Evolutionary conservation across 1,140 invertebrate genomes (phyloP).

Genomic region (Lepidurus couesii): DNA sequence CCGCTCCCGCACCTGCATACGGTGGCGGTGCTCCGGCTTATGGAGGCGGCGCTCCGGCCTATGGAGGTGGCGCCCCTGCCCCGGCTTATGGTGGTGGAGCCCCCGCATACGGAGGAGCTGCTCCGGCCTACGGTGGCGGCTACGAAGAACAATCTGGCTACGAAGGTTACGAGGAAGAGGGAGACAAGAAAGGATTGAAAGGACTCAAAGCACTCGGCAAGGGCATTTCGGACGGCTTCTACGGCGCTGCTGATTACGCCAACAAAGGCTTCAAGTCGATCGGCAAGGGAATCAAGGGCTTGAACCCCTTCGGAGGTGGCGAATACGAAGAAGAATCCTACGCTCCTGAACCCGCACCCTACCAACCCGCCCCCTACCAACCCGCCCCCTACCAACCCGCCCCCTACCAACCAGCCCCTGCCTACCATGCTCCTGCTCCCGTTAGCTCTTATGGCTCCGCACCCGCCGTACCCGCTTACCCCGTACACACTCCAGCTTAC

Average conservation of each 20-base stretch:
- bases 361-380: background rate
- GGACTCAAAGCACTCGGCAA: background rate
- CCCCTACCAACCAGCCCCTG: background rate
- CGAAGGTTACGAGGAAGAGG: background rate
- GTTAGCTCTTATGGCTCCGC: conserved; percentile 3
- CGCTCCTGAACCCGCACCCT: background rate
- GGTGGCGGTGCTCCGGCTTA: background rate
- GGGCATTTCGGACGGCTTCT: background rate
- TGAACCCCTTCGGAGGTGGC: conserved; percentile 5
- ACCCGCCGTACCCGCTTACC: background rate
- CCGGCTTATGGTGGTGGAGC: background rate
- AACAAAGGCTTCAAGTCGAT: background rate
- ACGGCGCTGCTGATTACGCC: background rate
- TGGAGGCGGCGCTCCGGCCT: background rate
- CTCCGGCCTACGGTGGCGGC: background rate
- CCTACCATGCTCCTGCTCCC: background rate
- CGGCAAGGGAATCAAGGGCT: conserved; percentile 10
- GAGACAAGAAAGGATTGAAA: background rate
- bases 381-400: background rate
- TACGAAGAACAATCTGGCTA: conserved; percentile 1
- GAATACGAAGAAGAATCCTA: conserved; percentile 12
- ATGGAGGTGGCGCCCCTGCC: background rate
- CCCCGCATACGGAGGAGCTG: background rate
- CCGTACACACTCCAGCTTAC: background rate
- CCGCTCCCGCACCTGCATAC: background rate